phyloP scores from a whole-genome alignment of 2,113 vertebrate genomes.

The Dasyprocta punctata region DNA sequence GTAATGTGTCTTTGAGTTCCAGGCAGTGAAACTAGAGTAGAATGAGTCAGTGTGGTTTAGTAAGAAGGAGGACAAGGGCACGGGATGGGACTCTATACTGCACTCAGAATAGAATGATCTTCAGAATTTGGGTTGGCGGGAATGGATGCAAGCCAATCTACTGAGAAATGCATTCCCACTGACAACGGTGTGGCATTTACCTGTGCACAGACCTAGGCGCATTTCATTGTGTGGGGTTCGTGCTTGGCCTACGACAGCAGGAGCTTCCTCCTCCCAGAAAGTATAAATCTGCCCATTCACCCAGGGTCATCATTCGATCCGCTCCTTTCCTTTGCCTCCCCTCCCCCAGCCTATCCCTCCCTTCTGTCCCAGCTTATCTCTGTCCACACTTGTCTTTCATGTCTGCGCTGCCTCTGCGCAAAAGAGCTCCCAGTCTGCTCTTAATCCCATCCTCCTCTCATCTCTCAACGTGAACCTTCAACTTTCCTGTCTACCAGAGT shows the following conservation, averaged over 20 bases:
- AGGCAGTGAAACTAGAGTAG: neutral
- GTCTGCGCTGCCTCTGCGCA: neutral
- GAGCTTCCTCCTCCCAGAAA: neutral
- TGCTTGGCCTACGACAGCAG: neutral
- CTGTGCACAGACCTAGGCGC: neutral
- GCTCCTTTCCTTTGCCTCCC: neutral
- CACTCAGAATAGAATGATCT: neutral
- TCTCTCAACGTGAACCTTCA: neutral
- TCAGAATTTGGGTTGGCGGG: neutral
- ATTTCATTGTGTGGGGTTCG: neutral
- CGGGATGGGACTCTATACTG: neutral
- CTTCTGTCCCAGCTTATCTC: neutral
- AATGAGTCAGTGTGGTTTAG: neutral
- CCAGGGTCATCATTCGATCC: too few species aligned
- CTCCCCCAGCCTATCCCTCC: neutral
- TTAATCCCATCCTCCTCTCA: neutral
- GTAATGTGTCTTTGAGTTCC: neutral
- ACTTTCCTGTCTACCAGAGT: neutral
- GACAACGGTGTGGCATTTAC: neutral
- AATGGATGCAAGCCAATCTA: neutral
- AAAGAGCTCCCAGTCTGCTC: neutral
- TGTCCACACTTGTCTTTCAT: neutral
- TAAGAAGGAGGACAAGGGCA: neutral
- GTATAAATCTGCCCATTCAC: neutral
- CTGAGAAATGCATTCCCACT: neutral